phyloP scores from a whole-genome alignment of 2,888 invertebrate genomes.

The Clistopyga incitator region DNA sequence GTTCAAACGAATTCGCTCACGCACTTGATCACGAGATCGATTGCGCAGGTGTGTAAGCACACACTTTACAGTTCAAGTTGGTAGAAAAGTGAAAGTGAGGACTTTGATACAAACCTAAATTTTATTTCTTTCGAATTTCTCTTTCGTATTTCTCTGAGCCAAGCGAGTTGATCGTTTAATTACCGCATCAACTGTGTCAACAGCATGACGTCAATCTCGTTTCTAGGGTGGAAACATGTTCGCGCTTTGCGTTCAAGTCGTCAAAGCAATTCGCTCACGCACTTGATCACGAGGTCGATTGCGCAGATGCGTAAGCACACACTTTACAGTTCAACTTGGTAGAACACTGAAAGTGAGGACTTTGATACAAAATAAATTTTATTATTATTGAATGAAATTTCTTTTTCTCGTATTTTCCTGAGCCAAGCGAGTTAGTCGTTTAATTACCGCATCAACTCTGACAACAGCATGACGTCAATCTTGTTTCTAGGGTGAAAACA shows the following conservation, averaged over 20 bases:
- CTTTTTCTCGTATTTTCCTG: not conserved
- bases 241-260: not conserved
- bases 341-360: too few species aligned
- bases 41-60: slow-evolving; percentile 1
- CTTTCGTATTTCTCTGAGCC: not conserved
- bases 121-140: too few species aligned
- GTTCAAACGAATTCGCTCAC: slow-evolving; percentile 17
- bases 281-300: not conserved
- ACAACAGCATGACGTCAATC: slow-evolving; percentile 3
- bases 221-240: not conserved
- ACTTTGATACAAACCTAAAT: too few species aligned
- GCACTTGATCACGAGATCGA: slow-evolving; percentile 3
- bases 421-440: slow-evolving; percentile 1
- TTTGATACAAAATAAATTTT: too few species aligned
- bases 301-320: not conserved
- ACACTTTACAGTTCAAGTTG: not conserved
- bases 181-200: slow-evolving; percentile 6
- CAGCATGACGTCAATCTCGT: not conserved
- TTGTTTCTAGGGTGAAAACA: not conserved
- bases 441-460: slow-evolving; percentile 2
- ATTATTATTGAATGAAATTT: too few species aligned
- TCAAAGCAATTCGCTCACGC: slow-evolving; percentile 14
- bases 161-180: not conserved
- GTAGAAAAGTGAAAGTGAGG: too few species aligned
- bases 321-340: not conserved